Percentiles rank a stretch among this genome's conserved stretches.
These are phyloP conservation scores for Apeira syringaria DNA, from an alignment of 2,888 invertebrate species.

Conservation along the genomic window DNA sequence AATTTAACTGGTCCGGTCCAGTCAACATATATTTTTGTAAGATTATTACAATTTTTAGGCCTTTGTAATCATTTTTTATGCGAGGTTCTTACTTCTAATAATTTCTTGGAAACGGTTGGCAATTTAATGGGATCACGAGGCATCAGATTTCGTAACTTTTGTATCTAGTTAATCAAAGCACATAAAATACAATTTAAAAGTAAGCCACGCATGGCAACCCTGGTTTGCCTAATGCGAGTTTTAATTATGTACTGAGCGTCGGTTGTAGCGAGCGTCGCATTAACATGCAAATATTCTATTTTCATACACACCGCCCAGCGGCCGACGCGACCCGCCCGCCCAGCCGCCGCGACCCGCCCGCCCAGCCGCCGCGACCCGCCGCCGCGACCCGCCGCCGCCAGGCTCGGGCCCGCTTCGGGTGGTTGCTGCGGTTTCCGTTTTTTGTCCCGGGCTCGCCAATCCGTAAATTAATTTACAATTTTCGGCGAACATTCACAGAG, in stretches of 20 bases:
- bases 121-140: too few species aligned
- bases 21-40: too few species aligned
- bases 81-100: too few species aligned
- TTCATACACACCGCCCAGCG: conserved; percentile 29
- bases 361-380: conserved; percentile 2
- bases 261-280: conserved; percentile 39
- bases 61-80: too few species aligned
- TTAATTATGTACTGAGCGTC: conserved; percentile 46
- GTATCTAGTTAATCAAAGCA: too few species aligned
- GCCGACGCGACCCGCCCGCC: background rate
- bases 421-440: conserved; percentile 13
- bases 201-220: conserved; percentile 18
- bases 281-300: conserved; percentile 50
- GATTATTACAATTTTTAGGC: too few species aligned
- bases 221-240: conserved; percentile 41
- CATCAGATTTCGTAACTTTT: too few species aligned
- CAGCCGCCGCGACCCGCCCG: conserved; percentile 4
- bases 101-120: too few species aligned
- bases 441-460: conserved; percentile 12
- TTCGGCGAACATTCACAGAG: conserved; percentile 41
- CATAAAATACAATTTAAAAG: too few species aligned
- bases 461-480: conserved; percentile 36
- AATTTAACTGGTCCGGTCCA: too few species aligned
- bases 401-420: conserved; percentile 5
- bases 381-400: background rate